phyloP scores from a whole-genome alignment of 2,888 invertebrate genomes.

The Ochropacha duplaris region DNA sequence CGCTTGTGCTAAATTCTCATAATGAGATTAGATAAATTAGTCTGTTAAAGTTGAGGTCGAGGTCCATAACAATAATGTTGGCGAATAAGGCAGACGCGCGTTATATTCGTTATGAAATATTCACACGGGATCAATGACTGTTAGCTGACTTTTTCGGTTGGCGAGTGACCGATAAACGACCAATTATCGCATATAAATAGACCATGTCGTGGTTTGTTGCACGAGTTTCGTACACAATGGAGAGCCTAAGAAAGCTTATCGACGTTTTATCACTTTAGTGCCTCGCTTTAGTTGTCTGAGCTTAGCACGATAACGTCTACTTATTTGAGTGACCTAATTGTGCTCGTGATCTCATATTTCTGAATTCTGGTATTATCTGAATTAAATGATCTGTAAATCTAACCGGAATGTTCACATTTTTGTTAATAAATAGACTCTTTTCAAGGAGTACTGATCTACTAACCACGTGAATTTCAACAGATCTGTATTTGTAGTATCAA shows the following conservation, averaged over 20 bases:
- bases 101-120: constrained; percentile 23
- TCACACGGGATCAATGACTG: constrained; percentile 38
- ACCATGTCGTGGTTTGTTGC: constrained; percentile 15
- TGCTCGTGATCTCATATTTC: background rate
- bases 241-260: constrained; percentile 5
- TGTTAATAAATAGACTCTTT: too few species aligned
- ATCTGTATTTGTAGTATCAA: too few species aligned
- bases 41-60: background rate
- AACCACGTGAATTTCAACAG: too few species aligned
- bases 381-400: too few species aligned
- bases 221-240: constrained; percentile 17
- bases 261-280: background rate
- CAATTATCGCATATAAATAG: constrained; percentile 39
- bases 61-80: background rate
- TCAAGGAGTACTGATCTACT: too few species aligned
- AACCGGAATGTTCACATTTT: too few species aligned
- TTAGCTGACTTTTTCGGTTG: constrained; percentile 28
- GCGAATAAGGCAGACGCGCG: background rate
- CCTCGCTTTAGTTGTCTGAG: constrained; percentile 2
- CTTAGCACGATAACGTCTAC: background rate
- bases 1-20: background rate
- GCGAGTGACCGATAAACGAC: constrained; percentile 30
- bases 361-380: background rate
- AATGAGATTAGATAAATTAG: background rate
- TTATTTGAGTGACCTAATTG: background rate